phyloP scores from a whole-genome alignment of 2,113 vertebrate species.

The Laticauda colubrina region DNA sequence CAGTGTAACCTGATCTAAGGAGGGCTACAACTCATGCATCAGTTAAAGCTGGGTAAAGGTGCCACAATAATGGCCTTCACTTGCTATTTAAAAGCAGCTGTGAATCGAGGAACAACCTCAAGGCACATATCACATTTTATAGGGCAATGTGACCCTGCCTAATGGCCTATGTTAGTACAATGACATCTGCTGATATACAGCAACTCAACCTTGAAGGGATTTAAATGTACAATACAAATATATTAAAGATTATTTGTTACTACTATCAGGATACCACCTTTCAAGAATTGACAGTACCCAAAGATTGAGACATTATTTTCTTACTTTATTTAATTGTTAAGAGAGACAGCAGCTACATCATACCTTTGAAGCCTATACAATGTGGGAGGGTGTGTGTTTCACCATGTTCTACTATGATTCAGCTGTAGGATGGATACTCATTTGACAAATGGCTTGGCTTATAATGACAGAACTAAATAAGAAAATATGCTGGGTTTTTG shows the following conservation, averaged over 20 bases:
- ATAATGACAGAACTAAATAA: not conserved
- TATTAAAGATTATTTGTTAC: not conserved
- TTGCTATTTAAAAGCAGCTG: not conserved
- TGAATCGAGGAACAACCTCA: not conserved
- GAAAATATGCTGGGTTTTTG: not conserved
- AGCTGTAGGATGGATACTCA: not conserved
- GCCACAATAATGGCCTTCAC: not conserved
- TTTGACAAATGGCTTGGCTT: not conserved
- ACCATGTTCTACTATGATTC: not conserved
- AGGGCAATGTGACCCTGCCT: not conserved
- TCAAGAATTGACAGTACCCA: not conserved
- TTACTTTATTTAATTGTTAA: not conserved
- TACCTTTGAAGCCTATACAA: not conserved
- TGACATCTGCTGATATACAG: not conserved
- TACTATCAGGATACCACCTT: not conserved
- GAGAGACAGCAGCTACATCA: not conserved
- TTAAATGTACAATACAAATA: not conserved
- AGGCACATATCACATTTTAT: not conserved
- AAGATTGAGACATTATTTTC: not conserved
- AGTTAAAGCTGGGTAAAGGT: not conserved
- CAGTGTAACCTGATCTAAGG: not conserved
- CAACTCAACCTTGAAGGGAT: not conserved
- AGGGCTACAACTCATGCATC: not conserved
- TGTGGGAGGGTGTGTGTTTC: not conserved
- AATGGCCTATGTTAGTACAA: not conserved